Evolutionary conservation across 2,888 invertebrate genomes (phyloP).

Genomic region (Seira ritae): DNA sequence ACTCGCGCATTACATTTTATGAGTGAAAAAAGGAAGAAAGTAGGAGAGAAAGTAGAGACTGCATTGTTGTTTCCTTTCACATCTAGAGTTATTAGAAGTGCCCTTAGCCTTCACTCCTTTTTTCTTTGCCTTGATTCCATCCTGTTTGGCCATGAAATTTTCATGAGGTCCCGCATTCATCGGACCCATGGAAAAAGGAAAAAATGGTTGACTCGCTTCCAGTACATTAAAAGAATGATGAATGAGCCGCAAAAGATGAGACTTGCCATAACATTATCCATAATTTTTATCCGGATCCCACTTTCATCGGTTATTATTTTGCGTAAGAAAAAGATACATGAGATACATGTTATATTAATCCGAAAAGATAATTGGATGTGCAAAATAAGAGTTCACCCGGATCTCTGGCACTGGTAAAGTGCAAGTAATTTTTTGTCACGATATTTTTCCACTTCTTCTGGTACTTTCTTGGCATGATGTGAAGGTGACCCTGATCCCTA

Average conservation of each 20-base stretch:
- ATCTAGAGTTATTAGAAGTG: neutral
- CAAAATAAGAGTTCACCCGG: neutral
- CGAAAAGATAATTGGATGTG: neutral
- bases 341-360: too few species aligned
- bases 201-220: constrained; percentile 54
- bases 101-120: constrained; percentile 47
- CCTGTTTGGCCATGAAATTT: constrained; percentile 55
- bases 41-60: neutral
- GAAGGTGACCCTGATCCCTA: constrained; percentile 54
- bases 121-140: constrained; percentile 25
- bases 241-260: constrained; percentile 35
- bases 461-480: constrained; percentile 27
- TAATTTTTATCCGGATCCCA: neutral
- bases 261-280: neutral
- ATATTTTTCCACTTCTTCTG: neutral
- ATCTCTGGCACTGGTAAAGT: neutral
- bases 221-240: constrained; percentile 60
- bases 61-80: neutral
- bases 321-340: neutral
- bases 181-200: neutral
- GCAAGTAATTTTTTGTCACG: constrained; percentile 2
- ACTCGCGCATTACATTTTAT: neutral
- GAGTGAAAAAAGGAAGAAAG: constrained; percentile 1
- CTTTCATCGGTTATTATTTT: neutral
- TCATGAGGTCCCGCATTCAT: constrained; percentile 22